These are phyloP conservation scores for Aricia agestis DNA, from an alignment of 1,140 invertebrate species.

Conservation along the genomic window DNA sequence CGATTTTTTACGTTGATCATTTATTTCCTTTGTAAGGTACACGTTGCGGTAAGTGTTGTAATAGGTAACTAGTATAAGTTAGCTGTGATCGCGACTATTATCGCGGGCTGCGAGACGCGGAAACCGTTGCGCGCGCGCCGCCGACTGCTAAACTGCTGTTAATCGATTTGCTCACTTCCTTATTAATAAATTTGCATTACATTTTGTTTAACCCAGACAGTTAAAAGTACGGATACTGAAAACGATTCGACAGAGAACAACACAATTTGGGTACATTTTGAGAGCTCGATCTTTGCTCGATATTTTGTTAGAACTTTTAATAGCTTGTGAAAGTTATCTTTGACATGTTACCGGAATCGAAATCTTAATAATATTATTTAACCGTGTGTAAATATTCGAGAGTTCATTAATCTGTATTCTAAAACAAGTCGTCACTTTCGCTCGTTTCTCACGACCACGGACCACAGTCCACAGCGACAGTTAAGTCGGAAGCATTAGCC, in stretches of 20 bases:
- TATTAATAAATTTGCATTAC: constrained; percentile 4
- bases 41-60: background rate
- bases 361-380: background rate
- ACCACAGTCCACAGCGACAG: background rate
- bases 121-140: background rate
- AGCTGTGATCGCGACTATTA: background rate
- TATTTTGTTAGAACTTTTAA: background rate
- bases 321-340: background rate
- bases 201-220: background rate
- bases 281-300: background rate
- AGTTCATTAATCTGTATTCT: constrained; percentile 3
- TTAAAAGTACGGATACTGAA: background rate
- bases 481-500: background rate
- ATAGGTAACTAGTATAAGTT: background rate
- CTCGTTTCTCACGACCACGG: background rate
- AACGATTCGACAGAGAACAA: background rate
- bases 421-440: background rate
- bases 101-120: background rate
- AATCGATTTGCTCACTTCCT: background rate
- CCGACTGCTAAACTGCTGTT: background rate
- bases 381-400: background rate
- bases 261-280: background rate
- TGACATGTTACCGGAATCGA: background rate
- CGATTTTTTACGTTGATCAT: background rate
- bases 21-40: background rate